Evolutionary conservation across 2,888 invertebrate species (phyloP).

Genomic region (Himalopsyche anomala): DNA sequence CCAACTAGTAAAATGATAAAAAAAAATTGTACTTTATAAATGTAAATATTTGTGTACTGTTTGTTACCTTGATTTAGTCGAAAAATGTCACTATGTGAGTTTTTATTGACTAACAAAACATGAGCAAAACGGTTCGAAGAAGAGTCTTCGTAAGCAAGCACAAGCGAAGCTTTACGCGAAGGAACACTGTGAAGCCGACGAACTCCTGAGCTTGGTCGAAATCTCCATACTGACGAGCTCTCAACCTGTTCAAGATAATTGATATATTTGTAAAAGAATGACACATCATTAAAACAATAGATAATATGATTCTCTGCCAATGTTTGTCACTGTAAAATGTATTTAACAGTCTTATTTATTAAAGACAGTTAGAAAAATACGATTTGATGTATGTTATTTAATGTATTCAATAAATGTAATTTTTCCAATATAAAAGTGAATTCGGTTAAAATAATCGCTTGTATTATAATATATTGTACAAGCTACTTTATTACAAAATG

Average conservation of each 20-base stretch:
- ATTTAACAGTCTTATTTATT: too few relatives aligned
- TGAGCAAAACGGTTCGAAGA: not conserved
- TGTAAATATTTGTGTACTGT: too few relatives aligned
- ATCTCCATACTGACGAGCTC: constrained; percentile 1
- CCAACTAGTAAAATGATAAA: too few relatives aligned
- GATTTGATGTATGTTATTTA: too few relatives aligned
- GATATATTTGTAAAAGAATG: too few relatives aligned
- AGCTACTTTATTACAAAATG: too few relatives aligned
- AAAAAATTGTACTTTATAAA: too few relatives aligned
- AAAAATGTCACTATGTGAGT: constrained; percentile 50
- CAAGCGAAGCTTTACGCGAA: constrained; percentile 37
- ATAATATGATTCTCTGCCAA: not conserved
- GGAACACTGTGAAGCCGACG: constrained; percentile 45
- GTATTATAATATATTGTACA: too few relatives aligned
- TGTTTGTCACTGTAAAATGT: constrained; percentile 17
- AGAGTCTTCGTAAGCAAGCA: constrained; percentile 44
- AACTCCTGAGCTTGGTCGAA: not conserved
- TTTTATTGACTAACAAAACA: constrained; percentile 49
- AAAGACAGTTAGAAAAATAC: too few relatives aligned
- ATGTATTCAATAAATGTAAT: too few relatives aligned
- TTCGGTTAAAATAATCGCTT: too few relatives aligned
- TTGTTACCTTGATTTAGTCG: constrained; percentile 50
- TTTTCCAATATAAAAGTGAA: too few relatives aligned
- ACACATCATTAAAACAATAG: not conserved
- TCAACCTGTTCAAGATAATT: not conserved